These are phyloP conservation scores for Caenorhabditis latens DNA, from an alignment of 1,140 invertebrate species.

Conservation along the genomic window DNA sequence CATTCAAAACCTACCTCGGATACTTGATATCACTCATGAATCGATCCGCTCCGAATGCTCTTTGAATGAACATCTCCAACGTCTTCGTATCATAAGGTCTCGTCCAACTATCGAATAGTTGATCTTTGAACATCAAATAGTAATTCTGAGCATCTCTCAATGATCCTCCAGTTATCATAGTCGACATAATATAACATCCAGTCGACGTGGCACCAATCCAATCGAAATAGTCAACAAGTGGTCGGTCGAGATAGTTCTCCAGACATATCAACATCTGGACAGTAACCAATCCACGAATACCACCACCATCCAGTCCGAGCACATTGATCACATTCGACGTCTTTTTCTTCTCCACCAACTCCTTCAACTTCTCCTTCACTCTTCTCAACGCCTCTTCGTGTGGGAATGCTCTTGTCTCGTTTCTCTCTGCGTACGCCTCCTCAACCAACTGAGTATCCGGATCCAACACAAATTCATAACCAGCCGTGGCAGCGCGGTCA, in stretches of 20 bases:
- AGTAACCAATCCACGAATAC: conserved; percentile 77
- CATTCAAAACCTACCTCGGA: conserved; percentile 82
- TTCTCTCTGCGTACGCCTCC: conserved; percentile 51
- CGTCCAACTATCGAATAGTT: conserved; percentile 75
- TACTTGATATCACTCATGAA: conserved; percentile 87
- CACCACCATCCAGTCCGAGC: conserved; percentile 74
- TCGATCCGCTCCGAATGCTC: conserved; percentile 86
- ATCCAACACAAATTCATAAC: conserved; percentile 57
- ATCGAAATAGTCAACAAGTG: conserved; percentile 83
- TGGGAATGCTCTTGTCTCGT: conserved; percentile 38
- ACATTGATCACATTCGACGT: conserved; percentile 72
- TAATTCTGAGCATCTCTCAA: conserved; percentile 70
- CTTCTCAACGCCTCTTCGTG: conserved; percentile 41
- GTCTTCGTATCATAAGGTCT: conserved; percentile 82
- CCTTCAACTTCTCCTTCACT: conserved; percentile 52
- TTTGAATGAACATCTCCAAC: conserved; percentile 89
- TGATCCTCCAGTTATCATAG: conserved; percentile 67
- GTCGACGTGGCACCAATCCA: conserved; percentile 97
- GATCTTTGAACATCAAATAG: conserved; percentile 76
- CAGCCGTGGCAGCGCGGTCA: conserved; percentile 27
- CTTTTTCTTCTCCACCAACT: conserved; percentile 58
- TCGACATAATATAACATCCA: conserved; percentile 84
- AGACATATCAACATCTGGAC: conserved; percentile 73
- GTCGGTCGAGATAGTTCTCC: conserved; percentile 72
- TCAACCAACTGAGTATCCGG: conserved; percentile 53